Evolutionary conservation across 2,888 invertebrate species (phyloP).

Genomic region (Cataglyphis albicans): DNA sequence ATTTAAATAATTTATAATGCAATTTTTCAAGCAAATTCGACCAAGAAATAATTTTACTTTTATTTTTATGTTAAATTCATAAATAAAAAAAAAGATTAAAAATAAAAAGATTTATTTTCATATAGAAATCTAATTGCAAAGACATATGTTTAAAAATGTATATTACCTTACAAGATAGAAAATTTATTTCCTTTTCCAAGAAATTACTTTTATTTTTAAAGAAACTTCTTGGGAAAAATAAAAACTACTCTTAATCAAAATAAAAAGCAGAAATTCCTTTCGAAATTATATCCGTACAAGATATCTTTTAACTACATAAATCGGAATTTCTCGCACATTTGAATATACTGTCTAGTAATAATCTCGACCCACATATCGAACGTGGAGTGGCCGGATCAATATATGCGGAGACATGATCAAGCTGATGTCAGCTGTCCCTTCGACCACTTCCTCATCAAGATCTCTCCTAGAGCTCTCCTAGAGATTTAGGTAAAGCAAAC

Average conservation of each 20-base stretch:
- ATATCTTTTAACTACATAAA: constrained; percentile 5
- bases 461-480: constrained; percentile 28
- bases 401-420: constrained; percentile 47
- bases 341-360: constrained; percentile 35
- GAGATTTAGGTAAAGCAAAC: constrained; percentile 47
- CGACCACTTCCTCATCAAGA: constrained; percentile 47
- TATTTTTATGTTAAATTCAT: not conserved
- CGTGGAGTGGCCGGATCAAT: constrained; percentile 41
- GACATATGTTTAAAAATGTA: not conserved
- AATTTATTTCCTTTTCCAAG: not conserved
- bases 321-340: constrained; percentile 18
- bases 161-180: not conserved
- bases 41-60: not conserved
- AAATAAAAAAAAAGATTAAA: not conserved
- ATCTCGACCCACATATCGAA: constrained; percentile 48
- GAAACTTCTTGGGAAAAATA: not conserved
- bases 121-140: not conserved
- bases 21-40: not conserved
- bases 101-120: not conserved
- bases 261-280: not conserved
- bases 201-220: not conserved
- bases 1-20: constrained; percentile 15
- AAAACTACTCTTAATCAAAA: not conserved
- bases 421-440: constrained; percentile 40
- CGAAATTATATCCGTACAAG: not conserved